A percentile compares a stretch with the other conserved stretches of the same genome.
phyloP scores from a whole-genome alignment of 2,113 vertebrate genomes.

The Scytalopus superciliaris region DNA sequence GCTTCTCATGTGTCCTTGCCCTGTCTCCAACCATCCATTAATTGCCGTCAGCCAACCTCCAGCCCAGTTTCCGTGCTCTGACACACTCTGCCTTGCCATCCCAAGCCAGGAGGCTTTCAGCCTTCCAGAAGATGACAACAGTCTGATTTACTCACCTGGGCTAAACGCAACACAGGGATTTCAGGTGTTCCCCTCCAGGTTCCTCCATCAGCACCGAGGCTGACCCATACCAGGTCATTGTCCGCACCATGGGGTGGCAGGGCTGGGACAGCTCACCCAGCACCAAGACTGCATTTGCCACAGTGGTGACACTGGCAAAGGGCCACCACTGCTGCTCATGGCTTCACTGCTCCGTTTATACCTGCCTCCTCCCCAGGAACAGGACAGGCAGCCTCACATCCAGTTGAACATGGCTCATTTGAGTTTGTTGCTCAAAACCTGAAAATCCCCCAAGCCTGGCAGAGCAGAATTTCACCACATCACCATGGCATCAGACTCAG shows the following conservation, averaged over 20 bases:
- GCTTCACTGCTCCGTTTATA: background rate
- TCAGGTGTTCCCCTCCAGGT: background rate
- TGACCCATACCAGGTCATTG: rapidly evolving
- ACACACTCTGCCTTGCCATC: background rate
- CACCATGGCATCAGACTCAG: background rate
- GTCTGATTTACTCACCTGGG: background rate
- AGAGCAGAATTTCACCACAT: rapidly evolving
- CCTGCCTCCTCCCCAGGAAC: background rate
- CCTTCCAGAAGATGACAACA: background rate
- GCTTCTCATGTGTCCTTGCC: background rate
- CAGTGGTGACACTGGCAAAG: background rate
- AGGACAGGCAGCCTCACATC: background rate
- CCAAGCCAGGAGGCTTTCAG: background rate
- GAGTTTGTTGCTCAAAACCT: rapidly evolving
- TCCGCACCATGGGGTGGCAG: rapidly evolving
- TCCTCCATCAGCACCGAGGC: background rate
- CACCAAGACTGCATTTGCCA: rapidly evolving
- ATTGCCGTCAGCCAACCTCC: rapidly evolving
- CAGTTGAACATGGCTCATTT: background rate
- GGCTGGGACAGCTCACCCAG: background rate
- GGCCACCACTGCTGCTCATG: background rate
- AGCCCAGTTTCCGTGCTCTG: background rate
- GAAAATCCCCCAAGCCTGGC: background rate
- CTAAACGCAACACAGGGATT: background rate
- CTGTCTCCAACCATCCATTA: background rate